Percentiles rank a stretch among this genome's conserved stretches.
phyloP scores from a whole-genome alignment of 1,140 invertebrate genomes.

The Philopotamus ludificatus region DNA sequence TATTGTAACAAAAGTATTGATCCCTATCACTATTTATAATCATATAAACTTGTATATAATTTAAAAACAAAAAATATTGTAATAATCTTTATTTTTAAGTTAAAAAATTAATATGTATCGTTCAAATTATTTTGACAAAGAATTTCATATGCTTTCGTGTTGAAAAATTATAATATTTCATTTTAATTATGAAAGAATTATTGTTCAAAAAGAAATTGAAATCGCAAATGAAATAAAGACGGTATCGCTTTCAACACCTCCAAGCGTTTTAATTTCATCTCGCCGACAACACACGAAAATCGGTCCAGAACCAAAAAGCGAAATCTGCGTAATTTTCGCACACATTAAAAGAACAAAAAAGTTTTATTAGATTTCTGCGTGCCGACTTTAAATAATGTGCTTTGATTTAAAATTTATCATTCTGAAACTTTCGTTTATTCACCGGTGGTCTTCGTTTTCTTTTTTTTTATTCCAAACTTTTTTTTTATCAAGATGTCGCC shows the following conservation, averaged over 20 bases:
- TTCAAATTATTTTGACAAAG: too few relatives aligned
- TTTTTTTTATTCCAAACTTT: not conserved
- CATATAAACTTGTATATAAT: too few relatives aligned
- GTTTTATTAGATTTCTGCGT: not conserved
- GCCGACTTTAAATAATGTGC: constrained; percentile 24
- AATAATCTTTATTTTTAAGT: too few relatives aligned
- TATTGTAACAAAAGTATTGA: too few relatives aligned
- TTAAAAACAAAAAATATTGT: too few relatives aligned
- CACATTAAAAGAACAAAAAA: constrained; percentile 2
- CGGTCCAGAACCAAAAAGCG: not conserved
- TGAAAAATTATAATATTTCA: not conserved
- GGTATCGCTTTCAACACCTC: not conserved
- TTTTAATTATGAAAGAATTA: not conserved
- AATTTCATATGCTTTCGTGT: too few relatives aligned
- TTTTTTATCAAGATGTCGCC: constrained; percentile 40
- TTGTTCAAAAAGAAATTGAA: not conserved
- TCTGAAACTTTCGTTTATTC: constrained; percentile 3
- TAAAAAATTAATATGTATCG: too few relatives aligned
- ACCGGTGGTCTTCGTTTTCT: not conserved
- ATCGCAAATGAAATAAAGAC: not conserved
- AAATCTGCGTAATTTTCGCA: not conserved
- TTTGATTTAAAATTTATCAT: constrained; percentile 25
- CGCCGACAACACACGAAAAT: not conserved
- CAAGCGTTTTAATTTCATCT: not conserved
- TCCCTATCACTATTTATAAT: too few relatives aligned